These are phyloP conservation scores for Goniozus legneri DNA, from an alignment of 1,140 invertebrate genomes.

Conservation along the genomic window DNA sequence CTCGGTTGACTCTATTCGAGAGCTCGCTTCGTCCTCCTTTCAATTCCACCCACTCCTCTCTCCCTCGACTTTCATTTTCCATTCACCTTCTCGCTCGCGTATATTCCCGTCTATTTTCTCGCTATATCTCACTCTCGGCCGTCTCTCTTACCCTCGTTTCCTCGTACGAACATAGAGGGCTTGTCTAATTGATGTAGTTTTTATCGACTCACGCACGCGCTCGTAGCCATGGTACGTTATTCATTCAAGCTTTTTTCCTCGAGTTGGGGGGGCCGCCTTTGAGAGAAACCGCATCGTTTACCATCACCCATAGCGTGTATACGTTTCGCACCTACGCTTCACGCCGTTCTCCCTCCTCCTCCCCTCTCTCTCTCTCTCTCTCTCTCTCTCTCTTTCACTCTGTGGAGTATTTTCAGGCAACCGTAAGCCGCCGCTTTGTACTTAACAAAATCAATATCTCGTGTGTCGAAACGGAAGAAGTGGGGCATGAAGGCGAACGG, in stretches of 20 bases:
- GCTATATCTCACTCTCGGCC: too few relatives aligned
- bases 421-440: slow-evolving; percentile 30
- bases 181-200: slow-evolving; percentile 48
- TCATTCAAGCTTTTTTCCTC: slow-evolving; percentile 40
- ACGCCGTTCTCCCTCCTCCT: slow-evolving; percentile 22
- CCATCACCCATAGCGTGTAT: slow-evolving; percentile 31
- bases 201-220: slow-evolving; percentile 44
- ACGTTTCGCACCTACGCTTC: slow-evolving; percentile 29
- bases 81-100: slow-evolving; percentile 34
- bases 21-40: too few relatives aligned
- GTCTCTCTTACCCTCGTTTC: slow-evolving; percentile 28
- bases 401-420: too few relatives aligned
- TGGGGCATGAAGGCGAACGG: slow-evolving; percentile 8
- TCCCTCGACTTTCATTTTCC: slow-evolving; percentile 25
- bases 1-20: too few relatives aligned
- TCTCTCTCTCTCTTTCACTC: too few relatives aligned
- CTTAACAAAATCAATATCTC: slow-evolving; percentile 35
- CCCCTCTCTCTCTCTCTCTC: slow-evolving; percentile 15
- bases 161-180: slow-evolving; percentile 28
- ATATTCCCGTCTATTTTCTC: too few relatives aligned
- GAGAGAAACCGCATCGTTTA: slow-evolving; percentile 53
- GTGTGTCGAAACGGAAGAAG: slow-evolving; percentile 27
- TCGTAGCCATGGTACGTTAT: slow-evolving; percentile 39
- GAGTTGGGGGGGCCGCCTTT: slow-evolving; percentile 25
- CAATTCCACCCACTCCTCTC: too few relatives aligned